Conservation (phyloP, 2,888 invertebrate genomes). For the Archips crataeganus region DNA sequence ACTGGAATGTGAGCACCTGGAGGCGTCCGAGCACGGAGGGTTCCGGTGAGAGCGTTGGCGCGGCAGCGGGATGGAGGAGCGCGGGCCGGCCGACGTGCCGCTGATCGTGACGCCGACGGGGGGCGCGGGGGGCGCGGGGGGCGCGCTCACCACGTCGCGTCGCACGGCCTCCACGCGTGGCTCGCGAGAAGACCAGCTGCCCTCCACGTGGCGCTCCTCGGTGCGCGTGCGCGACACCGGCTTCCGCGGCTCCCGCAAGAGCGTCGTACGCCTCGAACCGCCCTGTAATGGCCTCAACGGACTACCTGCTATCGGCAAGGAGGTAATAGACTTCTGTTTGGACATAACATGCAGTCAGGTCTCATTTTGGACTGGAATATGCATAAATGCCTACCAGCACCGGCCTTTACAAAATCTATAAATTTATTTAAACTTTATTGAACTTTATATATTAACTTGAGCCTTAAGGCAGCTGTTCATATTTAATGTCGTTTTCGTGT, state of each 20-base stretch:
- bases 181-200: slow-evolving; percentile 75
- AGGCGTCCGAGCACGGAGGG: slow-evolving; percentile 78
- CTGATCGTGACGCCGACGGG: slow-evolving; percentile 78
- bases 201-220: slow-evolving; percentile 87
- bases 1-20: slow-evolving; percentile 81
- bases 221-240: slow-evolving; percentile 88
- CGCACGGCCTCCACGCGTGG: slow-evolving; percentile 75
- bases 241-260: slow-evolving; percentile 87
- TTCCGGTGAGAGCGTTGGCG: slow-evolving; percentile 85
- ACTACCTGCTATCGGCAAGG: slow-evolving; percentile 85
- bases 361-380: slow-evolving; percentile 4
- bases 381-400: background rate
- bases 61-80: slow-evolving; percentile 86
- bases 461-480: background rate
- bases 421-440: background rate
- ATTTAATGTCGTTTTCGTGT: background rate
- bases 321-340: slow-evolving; percentile 79
- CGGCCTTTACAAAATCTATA: background rate
- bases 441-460: background rate
- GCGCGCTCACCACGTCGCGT: slow-evolving; percentile 74
- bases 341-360: slow-evolving; percentile 51
- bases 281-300: slow-evolving; percentile 88
- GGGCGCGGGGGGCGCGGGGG: slow-evolving; percentile 62
- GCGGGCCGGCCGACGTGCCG: slow-evolving; percentile 82
- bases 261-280: slow-evolving; percentile 87